Base-by-base conservation (phyloP, 2,888 invertebrate genomes). In the Prosopocoilus inquinatus region DNA sequence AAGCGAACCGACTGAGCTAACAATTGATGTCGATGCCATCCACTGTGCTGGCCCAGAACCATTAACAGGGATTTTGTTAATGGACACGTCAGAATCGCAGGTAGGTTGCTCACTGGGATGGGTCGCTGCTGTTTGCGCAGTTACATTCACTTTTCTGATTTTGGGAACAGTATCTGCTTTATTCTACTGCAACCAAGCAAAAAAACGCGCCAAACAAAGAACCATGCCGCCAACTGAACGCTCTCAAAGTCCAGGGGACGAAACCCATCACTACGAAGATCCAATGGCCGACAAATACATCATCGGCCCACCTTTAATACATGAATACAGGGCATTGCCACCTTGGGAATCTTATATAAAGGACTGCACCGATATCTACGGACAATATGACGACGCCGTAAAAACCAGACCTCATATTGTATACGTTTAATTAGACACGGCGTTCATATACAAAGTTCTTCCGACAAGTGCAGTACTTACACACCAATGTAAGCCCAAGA, bases 51-150 rank as follows among this genome's bases (percentile, higher is more conserved):
- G 80, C 15, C 86, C 86, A 1, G 80, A 81, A 67, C 79, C 82
- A 66, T 75, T 85, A 55, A 77, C 78, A 44, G 79, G 79, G 53
- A 77, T 79, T 45, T 72, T 82, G 54, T 76, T 86, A 64, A 76
- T 80, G 45, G 82, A 82, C 64, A 82, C 84, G 59, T 82, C 83
- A 9, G 85, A 85, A 70, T 82, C 83, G 45, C 83, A 84, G 70
- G 82, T 84, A 65, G 82, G 83, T 64, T 85, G 85, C 75, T 83
- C 84, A 55, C 80, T 78, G 62, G 82, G 82, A 33, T 84, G 84
- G 84, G 79, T 84, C 61, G 80, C 83, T 61, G 81, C 82, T 48
- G 79, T 83, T 67, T 76, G 82, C 59, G 82, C 82, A 67, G 73
- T 69, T 47, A 70, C 28, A 9, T 43, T 39, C 16, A 35, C 16